Evolutionary conservation across 2,797 vertebrate genomes (phyloP), one percentile per base, ranked within the genome.

Genomic region (Spea hammondii): DNA sequence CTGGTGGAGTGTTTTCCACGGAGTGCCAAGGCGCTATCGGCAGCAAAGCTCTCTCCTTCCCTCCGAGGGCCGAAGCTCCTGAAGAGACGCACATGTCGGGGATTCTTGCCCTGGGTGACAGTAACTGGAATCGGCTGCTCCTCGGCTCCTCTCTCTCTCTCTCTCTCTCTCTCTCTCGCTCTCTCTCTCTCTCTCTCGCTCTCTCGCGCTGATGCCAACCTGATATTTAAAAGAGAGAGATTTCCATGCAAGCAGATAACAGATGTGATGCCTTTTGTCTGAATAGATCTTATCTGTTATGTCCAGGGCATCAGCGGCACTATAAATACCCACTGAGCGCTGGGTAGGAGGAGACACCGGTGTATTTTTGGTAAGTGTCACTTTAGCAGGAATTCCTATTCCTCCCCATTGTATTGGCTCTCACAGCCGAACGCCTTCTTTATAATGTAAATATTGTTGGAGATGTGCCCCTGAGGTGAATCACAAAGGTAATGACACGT

Each of bases 381-480:
- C 17, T 54, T 53, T 50, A 64, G 72, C 71, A 48, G 48, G 8
- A 11, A 11, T 12, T 10, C 8, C 10, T 65, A 11, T 46, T 8
- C 46, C 54, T 59, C 9, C 44, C 14, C 70, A 73, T 68, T 12
- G 60, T 8, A 12, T 53, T 1, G 4, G 0, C 50, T 54, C 8
- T 8, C 48, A 47, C 48, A 62, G 78, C 57, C 49, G 54, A 74
- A 54, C 53, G 1, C 48, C 64, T 57, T 79, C 70, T 62, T 70
- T 70, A 45, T 54, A 55, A 59, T 14, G 66, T 75, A 55, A 68
- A 69, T 65, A 12, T 55, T 69, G 46, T 32, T 75, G 17, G 44
- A 44, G 66, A 48, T 12, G 53, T 75, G 57, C 78, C 77, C 78
- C 78, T 65, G 47, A 44, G 78, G 78, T 74, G 72, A 54, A 57